Evolutionary conservation across 2,113 vertebrate species (phyloP).

Genomic region (Paralichthys olivaceus): DNA sequence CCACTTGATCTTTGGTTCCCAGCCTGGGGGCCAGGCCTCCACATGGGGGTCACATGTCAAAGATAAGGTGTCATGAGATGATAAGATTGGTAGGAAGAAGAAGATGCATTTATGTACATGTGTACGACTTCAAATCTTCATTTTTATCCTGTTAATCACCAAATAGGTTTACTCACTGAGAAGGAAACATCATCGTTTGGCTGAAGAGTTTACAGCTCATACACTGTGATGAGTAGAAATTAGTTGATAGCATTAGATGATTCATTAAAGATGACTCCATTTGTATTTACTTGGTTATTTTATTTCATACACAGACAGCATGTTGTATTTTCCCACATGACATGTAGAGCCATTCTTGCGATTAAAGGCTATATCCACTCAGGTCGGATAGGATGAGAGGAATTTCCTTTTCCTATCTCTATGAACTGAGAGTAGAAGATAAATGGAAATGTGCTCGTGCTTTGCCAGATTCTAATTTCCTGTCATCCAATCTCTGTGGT

Average conservation of each 20-base stretch:
- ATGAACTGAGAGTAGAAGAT: constrained; percentile 45
- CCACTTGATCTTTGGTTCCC: background rate
- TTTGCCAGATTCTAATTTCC: constrained; percentile 66
- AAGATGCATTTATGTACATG: background rate
- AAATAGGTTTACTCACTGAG: too few relatives aligned
- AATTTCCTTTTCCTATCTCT: constrained; percentile 15
- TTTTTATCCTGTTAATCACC: background rate
- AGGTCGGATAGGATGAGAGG: constrained; percentile 23
- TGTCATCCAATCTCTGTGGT: constrained; percentile 53
- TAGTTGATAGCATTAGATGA: too few relatives aligned
- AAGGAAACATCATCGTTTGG: too few relatives aligned
- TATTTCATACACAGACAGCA: background rate
- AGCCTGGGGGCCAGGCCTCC: too few relatives aligned
- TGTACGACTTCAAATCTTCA: background rate
- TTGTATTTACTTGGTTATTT: background rate
- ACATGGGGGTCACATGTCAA: background rate
- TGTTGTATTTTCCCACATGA: background rate
- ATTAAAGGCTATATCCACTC: constrained; percentile 27
- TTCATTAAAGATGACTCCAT: background rate
- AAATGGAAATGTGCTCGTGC: constrained; percentile 58
- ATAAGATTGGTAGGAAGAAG: too few relatives aligned
- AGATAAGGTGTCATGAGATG: background rate
- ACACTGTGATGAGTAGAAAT: too few relatives aligned
- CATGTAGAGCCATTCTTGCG: background rate
- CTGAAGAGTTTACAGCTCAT: too few relatives aligned